These are phyloP conservation scores for Magallana nippona DNA, from an alignment of 2,888 invertebrate species.

Conservation along the genomic window DNA sequence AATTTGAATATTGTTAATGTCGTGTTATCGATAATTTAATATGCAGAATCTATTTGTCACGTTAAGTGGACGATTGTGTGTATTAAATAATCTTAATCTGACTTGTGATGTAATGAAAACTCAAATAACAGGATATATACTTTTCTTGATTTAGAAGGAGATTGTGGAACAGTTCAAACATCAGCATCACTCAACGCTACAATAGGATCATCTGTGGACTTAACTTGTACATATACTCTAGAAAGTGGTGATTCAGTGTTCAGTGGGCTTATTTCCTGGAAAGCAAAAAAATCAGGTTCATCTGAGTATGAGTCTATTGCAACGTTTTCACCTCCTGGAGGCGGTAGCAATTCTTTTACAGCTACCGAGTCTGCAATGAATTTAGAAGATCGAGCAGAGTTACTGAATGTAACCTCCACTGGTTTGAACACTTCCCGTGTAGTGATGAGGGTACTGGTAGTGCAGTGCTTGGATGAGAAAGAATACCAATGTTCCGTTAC, in stretches of 20 bases:
- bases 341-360: not conserved
- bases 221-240: constrained; percentile 20
- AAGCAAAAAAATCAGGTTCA: not conserved
- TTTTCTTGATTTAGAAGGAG: too few species aligned
- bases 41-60: too few species aligned
- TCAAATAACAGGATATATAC: too few species aligned
- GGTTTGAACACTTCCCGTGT: not conserved
- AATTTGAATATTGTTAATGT: too few species aligned
- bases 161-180: too few species aligned
- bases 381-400: not conserved
- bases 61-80: too few species aligned
- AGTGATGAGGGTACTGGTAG: constrained; percentile 1
- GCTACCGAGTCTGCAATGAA: not conserved
- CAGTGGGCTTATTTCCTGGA: not conserved
- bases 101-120: too few species aligned
- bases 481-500: constrained; percentile 28
- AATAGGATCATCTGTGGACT: too few species aligned
- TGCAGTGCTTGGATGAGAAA: constrained; percentile 38
- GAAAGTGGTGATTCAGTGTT: not conserved
- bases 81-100: too few species aligned
- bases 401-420: constrained; percentile 7
- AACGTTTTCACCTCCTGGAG: constrained; percentile 37
- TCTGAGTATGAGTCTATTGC: not conserved
- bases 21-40: too few species aligned
- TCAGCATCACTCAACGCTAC: too few species aligned